Base-by-base conservation (phyloP, 2,113 vertebrate genomes). In the Trochalopteron elliotii region DNA sequence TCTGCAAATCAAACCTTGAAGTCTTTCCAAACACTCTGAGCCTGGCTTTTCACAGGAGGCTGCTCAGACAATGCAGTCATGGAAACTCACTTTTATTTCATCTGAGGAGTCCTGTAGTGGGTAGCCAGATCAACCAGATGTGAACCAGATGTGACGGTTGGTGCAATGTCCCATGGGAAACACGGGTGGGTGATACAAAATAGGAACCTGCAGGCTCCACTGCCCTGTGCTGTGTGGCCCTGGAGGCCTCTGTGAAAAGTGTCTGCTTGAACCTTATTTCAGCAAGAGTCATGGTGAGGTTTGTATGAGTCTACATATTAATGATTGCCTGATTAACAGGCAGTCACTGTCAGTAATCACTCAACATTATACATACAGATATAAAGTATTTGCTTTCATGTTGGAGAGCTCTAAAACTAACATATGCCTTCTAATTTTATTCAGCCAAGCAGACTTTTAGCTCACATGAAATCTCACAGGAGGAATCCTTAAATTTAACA, bases 181-280 rank as follows among this genome's bases (percentile, higher is more conserved):
- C 39, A 37, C 15, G 9, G 27, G 17, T 37, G 39, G 13, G 4
- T 40, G 18, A 47, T 44, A 44, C 25, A 68, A 63, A 39, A 8
- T 21, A 30, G 55, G 47, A 35, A 28, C 30, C 47, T 45, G 24
- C 53, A 78, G 56, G 39, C 15, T 63, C 33, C 25, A 10, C 31
- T 67, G 61, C 27, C 30, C 39, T 49, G 24, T 1, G 0, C 64
- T 2, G 1, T 27, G 30, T 28, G 49, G 14, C 19, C 23, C 8
- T 47, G 68, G 33, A 13, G 31, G 21, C 8, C 35, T 52, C 49
- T 56, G 5, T 9, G 35, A 44, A 57, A 56, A 39, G 3, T 50
- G 30, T 69, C 44, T 55, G 8, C 56, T 78, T 23, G 7, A 85
- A 8, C 12, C 3, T 20, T 17, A 0, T 64, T 87, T 57, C 31